These are phyloP conservation scores for Coptotermes formosanus DNA, from an alignment of 1,140 invertebrate species.

Conservation along the genomic window DNA sequence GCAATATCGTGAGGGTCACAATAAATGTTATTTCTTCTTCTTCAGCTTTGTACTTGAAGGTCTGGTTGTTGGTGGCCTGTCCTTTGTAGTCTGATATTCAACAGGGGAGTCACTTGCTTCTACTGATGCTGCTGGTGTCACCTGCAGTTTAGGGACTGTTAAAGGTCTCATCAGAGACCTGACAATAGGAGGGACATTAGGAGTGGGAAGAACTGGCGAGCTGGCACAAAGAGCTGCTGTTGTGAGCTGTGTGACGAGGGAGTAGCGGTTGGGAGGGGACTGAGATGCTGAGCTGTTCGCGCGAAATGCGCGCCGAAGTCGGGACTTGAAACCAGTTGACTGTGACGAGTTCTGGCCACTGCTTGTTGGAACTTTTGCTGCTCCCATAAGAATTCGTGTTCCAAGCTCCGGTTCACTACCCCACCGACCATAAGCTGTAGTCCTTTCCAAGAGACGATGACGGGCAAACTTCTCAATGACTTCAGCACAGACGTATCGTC, in stretches of 20 bases:
- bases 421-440: constrained; percentile 57
- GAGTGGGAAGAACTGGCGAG: constrained; percentile 57
- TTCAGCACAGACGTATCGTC: constrained; percentile 70
- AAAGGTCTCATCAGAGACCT: constrained; percentile 58
- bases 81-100: background rate
- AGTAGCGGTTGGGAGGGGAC: constrained; percentile 39
- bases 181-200: constrained; percentile 51
- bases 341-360: constrained; percentile 28
- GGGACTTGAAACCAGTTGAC: constrained; percentile 53
- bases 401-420: constrained; percentile 58
- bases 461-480: constrained; percentile 69
- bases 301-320: constrained; percentile 57
- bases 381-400: constrained; percentile 47
- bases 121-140: constrained; percentile 41
- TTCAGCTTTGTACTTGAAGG: constrained; percentile 22
- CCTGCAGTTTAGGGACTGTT: constrained; percentile 58
- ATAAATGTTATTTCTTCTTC: constrained; percentile 30
- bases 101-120: background rate
- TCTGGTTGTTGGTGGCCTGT: background rate
- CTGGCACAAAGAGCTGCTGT: constrained; percentile 62
- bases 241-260: constrained; percentile 59
- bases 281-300: constrained; percentile 45
- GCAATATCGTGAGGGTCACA: background rate
- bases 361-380: background rate
- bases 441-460: constrained; percentile 55